Conservation (phyloP, 2,797 vertebrate genomes). For the Eulemur rubriventer region DNA sequence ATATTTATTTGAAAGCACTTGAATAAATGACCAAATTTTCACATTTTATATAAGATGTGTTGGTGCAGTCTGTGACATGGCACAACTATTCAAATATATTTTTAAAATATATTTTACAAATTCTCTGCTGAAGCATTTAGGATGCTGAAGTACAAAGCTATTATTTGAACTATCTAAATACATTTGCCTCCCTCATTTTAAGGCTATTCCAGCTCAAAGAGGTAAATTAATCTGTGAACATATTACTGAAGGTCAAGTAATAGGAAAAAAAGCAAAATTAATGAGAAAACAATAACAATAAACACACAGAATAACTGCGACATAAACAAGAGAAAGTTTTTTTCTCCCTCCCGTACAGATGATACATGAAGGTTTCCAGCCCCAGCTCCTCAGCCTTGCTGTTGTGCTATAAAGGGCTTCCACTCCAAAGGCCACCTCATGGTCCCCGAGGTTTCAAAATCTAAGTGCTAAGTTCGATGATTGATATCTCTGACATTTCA, state of each 20-base stretch:
- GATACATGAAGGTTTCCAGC: background rate
- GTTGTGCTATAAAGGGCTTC: background rate
- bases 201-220: background rate
- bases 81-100: background rate
- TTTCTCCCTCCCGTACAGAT: background rate
- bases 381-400: background rate
- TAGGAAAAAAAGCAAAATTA: background rate
- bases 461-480: background rate
- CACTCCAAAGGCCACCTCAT: background rate
- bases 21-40: background rate
- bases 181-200: background rate
- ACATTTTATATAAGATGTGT: background rate
- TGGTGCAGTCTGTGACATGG: background rate
- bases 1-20: background rate
- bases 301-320: background rate
- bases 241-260: background rate
- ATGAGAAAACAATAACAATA: background rate
- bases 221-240: background rate
- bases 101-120: background rate
- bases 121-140: background rate
- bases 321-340: background rate
- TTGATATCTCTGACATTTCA: no score
- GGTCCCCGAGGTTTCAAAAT: background rate
- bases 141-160: background rate
- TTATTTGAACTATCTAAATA: background rate